Base-by-base conservation (phyloP, 2,797 vertebrate genomes). In the Acanthopagrus latus region DNA sequence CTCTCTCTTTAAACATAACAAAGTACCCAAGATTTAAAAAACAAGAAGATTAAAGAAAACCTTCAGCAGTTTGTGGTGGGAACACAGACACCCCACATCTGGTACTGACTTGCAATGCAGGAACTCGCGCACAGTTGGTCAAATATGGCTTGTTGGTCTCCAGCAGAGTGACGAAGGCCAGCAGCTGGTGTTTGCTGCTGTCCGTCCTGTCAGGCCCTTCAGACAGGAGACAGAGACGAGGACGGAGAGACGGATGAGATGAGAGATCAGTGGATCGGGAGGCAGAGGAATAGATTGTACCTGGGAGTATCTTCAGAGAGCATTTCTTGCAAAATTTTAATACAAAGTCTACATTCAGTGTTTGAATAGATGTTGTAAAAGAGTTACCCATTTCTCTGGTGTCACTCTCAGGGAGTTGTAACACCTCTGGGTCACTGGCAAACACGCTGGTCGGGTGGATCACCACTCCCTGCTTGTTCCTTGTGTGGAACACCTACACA, bases 121-220 rank as follows among this genome's bases (percentile, higher is more conserved):
- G 97, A 5, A 96, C 76, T 0, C 97, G 93, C 7, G 97, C 88
- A 0, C 97, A 97, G 94, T 97, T 98, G 41, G 97, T 95, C 85
- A 99, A 85, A 90, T 97, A 99, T 0, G 97, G 96, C 56, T 96
- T 98, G 94, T 95, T 97, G 85, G 98, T 99, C 93, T 99, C 97
- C 83, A 99, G 86, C 76, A 99, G 93, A 5, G 97, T 98, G 74
- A 98, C 96, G 0, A 97, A 99, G 82, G 95, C 93, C 0, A 99
- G 90, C 71, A 99, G 93, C 93, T 98, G 97, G 90, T 98, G 97
- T 80, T 21, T 92, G 85, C 80, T 86, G 93, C 95, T 97, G 86
- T 94, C 80, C 4, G 85, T 93, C 13, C 89, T 91, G 2, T 80
- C 91, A 16, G 91, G 69, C 0, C 90, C 97, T 98, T 84, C 38